These are phyloP conservation scores for Medauroidea extradentata DNA, from an alignment of 1,140 invertebrate genomes.

Conservation along the genomic window DNA sequence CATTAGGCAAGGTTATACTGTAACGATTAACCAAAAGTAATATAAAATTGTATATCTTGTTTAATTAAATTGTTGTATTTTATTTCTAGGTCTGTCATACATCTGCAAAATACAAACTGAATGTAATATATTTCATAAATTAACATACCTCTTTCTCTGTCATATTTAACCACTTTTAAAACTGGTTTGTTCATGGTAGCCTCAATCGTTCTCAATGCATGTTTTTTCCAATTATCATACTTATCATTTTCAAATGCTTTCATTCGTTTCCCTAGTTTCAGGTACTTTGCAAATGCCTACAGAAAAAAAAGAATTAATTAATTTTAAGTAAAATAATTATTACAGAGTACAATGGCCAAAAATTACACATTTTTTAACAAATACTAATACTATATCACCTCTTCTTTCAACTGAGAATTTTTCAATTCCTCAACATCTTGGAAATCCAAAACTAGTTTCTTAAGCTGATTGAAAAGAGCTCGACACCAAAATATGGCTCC, in stretches of 20 bases:
- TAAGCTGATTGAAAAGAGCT: constrained; percentile 69
- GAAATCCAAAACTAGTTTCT: constrained; percentile 71
- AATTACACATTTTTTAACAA: neutral
- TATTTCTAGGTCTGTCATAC: too few relatives aligned
- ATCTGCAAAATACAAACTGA: too few relatives aligned
- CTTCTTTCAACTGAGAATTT: constrained; percentile 62
- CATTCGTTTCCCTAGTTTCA: constrained; percentile 66
- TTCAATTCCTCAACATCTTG: constrained; percentile 69
- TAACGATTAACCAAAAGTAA: too few relatives aligned
- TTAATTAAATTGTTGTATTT: too few relatives aligned
- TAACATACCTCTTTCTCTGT: neutral
- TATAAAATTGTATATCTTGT: too few relatives aligned
- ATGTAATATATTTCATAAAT: neutral
- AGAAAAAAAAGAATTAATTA: too few relatives aligned
- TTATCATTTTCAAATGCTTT: constrained; percentile 69
- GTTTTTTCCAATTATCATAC: constrained; percentile 57
- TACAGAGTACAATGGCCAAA: neutral
- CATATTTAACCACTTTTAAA: constrained; percentile 46
- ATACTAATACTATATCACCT: constrained; percentile 31
- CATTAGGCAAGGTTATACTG: too few relatives aligned
- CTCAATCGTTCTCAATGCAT: constrained; percentile 51
- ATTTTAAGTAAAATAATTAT: neutral
- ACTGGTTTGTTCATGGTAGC: constrained; percentile 62
- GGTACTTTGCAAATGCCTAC: constrained; percentile 70
- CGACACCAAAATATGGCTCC: constrained; percentile 82